A percentile compares a stretch with the other conserved stretches of the same genome.
Conservation (phyloP, 2,797 vertebrate genomes). For the Anguilla pacifica region DNA sequence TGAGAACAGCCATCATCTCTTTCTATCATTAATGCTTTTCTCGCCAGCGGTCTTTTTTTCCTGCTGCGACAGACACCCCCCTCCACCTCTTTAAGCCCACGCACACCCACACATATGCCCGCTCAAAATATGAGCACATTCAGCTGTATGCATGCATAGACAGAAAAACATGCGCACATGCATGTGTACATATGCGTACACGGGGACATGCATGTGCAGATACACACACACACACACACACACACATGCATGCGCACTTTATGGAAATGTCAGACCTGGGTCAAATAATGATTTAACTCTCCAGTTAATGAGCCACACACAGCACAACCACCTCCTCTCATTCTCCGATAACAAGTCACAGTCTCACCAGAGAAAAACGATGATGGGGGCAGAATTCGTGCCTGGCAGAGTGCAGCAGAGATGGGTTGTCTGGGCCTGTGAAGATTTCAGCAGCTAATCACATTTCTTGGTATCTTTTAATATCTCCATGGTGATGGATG, state of each 20-base stretch:
- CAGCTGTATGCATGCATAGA: background rate
- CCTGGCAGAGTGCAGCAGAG: background rate
- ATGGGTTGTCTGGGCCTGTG: slow-evolving; percentile 9
- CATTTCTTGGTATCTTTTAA: slow-evolving; percentile 4
- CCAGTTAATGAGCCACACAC: background rate
- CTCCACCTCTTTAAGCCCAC: background rate
- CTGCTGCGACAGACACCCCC: background rate
- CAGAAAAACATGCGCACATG: background rate
- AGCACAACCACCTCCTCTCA: background rate
- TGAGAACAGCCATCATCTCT: background rate
- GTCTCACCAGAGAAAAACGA: background rate
- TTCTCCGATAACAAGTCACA: background rate
- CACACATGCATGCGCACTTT: background rate
- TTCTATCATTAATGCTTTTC: background rate
- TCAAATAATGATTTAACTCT: background rate
- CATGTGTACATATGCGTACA: no score
- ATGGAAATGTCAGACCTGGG: background rate
- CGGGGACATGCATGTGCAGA: background rate
- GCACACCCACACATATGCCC: background rate
- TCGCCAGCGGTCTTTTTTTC: background rate
- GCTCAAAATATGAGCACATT: background rate
- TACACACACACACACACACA: background rate
- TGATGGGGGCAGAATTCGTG: background rate
- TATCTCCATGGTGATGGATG: slow-evolving; percentile 18
- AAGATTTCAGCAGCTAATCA: slow-evolving; percentile 9